Percentiles rank a stretch among this genome's conserved stretches.
Evolutionary conservation across 2,888 invertebrate species (phyloP).

Genomic region (Ennomos fuscantarius): DNA sequence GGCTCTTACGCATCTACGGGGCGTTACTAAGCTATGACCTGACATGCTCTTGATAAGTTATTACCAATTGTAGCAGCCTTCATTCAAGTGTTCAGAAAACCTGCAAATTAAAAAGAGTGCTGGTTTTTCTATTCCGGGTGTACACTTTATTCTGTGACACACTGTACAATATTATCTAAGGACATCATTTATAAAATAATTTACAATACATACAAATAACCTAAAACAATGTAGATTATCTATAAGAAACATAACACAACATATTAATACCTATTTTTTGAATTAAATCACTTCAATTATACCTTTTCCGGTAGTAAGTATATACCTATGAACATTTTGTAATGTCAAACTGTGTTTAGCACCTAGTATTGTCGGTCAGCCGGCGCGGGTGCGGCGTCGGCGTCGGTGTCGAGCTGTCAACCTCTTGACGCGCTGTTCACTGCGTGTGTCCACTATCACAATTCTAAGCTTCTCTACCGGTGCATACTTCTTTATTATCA

Average conservation of each 20-base stretch:
- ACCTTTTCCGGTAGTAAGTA: slow-evolving; percentile 74
- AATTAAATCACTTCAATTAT: slow-evolving; percentile 72
- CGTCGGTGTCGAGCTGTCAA: slow-evolving; percentile 72
- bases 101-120: no score
- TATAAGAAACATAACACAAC: slow-evolving; percentile 77
- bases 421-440: slow-evolving; percentile 58
- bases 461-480: slow-evolving; percentile 82
- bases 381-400: slow-evolving; percentile 60
- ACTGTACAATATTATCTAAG: slow-evolving; percentile 32
- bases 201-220: slow-evolving; percentile 78
- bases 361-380: slow-evolving; percentile 84
- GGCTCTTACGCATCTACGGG: no score
- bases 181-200: slow-evolving; percentile 73
- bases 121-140: no score
- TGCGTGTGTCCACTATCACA: slow-evolving; percentile 78
- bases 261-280: slow-evolving; percentile 74
- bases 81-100: no score
- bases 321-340: slow-evolving; percentile 72
- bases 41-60: no score
- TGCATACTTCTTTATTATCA: slow-evolving; percentile 80
- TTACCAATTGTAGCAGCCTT: no score
- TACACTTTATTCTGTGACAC: no score
- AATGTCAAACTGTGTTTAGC: slow-evolving; percentile 81
- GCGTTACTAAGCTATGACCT: no score
- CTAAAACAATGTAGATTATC: slow-evolving; percentile 73